phyloP scores from a whole-genome alignment of 2,113 vertebrate species.

The Marmota flaviventris region DNA sequence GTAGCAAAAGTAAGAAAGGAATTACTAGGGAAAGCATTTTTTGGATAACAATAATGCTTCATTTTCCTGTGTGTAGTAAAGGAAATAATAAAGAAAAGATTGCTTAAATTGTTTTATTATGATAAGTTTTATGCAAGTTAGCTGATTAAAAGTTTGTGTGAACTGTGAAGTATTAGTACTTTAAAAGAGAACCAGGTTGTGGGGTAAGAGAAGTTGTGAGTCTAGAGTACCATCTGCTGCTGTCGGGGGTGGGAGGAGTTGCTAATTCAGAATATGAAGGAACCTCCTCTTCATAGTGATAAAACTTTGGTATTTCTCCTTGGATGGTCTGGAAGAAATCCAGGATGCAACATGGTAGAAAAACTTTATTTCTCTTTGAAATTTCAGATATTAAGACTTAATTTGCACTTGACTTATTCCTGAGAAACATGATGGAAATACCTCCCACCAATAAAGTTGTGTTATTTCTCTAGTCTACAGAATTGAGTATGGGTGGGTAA shows the following conservation, averaged over 20 bases:
- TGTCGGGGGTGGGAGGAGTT: not conserved
- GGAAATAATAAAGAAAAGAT: constrained; percentile 45
- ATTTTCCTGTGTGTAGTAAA: constrained; percentile 8
- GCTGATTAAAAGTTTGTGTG: not conserved
- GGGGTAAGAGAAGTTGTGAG: not conserved
- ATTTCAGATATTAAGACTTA: constrained; percentile 50
- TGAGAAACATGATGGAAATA: constrained; percentile 45
- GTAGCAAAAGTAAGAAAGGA: constrained; percentile 54
- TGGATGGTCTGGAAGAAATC: constrained; percentile 51
- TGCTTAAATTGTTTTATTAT: constrained; percentile 43
- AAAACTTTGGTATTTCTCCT: constrained; percentile 39
- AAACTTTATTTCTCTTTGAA: constrained; percentile 33
- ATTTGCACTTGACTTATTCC: constrained; percentile 60
- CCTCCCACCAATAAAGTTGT: not conserved
- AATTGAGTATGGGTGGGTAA: constrained; percentile 61
- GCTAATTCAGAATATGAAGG: constrained; percentile 1
- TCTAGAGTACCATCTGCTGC: not conserved
- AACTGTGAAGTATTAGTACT: not conserved
- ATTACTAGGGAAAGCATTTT: constrained; percentile 2
- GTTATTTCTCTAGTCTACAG: constrained; percentile 41
- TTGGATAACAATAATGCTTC: constrained; percentile 23
- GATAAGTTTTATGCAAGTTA: not conserved
- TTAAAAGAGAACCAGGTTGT: not conserved
- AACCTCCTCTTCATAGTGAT: not conserved
- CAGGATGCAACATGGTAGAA: constrained; percentile 21